phyloP scores from a whole-genome alignment of 2,888 invertebrate genomes.

The Rhagonycha fulva region DNA sequence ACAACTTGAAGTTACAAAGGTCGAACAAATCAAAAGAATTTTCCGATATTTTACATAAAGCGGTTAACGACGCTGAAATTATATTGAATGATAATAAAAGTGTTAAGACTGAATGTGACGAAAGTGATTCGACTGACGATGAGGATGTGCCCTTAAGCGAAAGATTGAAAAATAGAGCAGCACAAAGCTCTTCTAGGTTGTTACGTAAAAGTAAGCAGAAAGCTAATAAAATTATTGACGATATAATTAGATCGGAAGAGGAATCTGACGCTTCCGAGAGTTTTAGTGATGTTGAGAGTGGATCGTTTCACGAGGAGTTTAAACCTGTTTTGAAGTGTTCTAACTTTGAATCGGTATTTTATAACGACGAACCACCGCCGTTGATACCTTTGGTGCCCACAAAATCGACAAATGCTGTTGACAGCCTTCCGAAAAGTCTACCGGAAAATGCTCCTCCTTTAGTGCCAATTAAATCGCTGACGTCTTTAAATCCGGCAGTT shows the following conservation, averaged over 20 bases:
- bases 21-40: conserved; percentile 32
- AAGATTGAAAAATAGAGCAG: conserved; percentile 10
- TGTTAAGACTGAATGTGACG: conserved; percentile 16
- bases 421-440: conserved; percentile 28
- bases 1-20: conserved; percentile 39
- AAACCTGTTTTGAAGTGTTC: neutral
- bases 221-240: conserved; percentile 29
- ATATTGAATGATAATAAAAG: conserved; percentile 30
- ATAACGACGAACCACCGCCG: conserved; percentile 46
- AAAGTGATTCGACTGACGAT: conserved; percentile 32
- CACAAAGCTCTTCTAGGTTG: conserved; percentile 8
- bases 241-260: conserved; percentile 20
- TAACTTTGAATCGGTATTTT: conserved; percentile 14
- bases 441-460: conserved; percentile 47
- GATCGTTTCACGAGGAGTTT: neutral
- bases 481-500: conserved; percentile 32
- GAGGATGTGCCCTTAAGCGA: conserved; percentile 38
- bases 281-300: neutral
- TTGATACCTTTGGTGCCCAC: conserved; percentile 44
- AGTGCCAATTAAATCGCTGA: conserved; percentile 46
- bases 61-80: conserved; percentile 45
- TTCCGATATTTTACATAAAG: conserved; percentile 43
- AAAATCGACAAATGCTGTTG: conserved; percentile 24
- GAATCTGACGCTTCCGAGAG: conserved; percentile 1
- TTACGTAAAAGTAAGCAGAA: conserved; percentile 26